Evolutionary conservation across 2,113 vertebrate species (phyloP).

Genomic region (Tylochromis polylepis): DNA sequence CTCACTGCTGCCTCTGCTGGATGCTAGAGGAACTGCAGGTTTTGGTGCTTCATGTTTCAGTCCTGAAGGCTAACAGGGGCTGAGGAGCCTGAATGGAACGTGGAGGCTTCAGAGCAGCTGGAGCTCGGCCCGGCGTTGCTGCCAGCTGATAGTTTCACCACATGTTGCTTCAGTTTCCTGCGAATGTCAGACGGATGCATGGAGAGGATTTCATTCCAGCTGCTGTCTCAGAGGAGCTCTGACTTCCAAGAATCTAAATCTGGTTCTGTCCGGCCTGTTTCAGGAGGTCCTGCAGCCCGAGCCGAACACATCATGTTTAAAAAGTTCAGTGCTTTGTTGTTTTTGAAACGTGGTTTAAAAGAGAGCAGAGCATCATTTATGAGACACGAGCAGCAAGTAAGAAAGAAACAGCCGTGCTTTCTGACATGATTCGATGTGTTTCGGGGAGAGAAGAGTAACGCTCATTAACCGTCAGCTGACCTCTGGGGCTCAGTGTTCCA

Average conservation of each 20-base stretch:
- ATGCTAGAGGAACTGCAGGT: neutral
- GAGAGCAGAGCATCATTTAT: no score
- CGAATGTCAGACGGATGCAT: neutral
- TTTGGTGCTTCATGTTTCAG: neutral
- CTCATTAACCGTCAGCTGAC: no score
- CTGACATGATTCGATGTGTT: no score
- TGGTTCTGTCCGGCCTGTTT: neutral
- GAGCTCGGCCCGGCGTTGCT: neutral
- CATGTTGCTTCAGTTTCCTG: neutral
- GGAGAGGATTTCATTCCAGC: neutral
- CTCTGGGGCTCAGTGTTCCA: no score
- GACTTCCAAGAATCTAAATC: neutral
- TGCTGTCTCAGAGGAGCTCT: neutral
- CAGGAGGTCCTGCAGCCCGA: neutral
- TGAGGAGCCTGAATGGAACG: neutral
- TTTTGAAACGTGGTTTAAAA: neutral
- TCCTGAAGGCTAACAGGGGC: neutral
- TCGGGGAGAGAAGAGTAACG: no score
- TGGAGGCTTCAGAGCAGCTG: neutral
- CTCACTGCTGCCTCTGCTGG: neutral
- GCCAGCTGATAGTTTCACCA: neutral
- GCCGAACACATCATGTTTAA: neutral
- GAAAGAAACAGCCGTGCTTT: no score
- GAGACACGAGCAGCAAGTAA: no score
- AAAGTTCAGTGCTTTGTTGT: neutral